Base-by-base conservation (phyloP, 2,113 vertebrate genomes). In the Speoplatyrhinus poulsoni region DNA sequence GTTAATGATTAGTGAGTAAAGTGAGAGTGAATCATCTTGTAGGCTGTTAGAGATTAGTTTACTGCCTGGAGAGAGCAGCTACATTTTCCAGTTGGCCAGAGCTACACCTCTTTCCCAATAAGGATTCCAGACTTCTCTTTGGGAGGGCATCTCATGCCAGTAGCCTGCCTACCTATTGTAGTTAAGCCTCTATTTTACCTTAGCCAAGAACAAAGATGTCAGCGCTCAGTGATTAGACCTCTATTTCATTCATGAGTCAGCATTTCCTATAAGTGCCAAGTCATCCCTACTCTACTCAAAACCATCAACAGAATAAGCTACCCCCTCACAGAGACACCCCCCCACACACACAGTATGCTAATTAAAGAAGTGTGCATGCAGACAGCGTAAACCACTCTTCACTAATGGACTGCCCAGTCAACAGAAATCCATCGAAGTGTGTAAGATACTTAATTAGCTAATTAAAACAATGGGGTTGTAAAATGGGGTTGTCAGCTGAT, bases 11-110 rank as follows among this genome's bases (percentile, higher is more conserved):
- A 79, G 73, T 72, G 63, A 82, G 62, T 63, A 49, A 0, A 3
- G 69, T 82, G 59, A 61, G 15, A 62, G 46, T 62, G 80, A 89
- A 77, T 80, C 74, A 87, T 66, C 61, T 54, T n/a, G 53, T 57
- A 74, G 71, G 82, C 77, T 83, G 86, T 88, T 86, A 87, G 75
- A 85, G 65, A 85, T 89, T 85, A 87, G 81, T 68, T 71, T 41
- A 50, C 67, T 72, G 76, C 65, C 72, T 77, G 74, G 61, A 79
- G 65, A 49, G 59, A 69, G 82, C 26, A 53, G 72, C 65, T 16
- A 69, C 17, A 47, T 77, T 71, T 62, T 79, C 56, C 41, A 49
- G 59, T 16, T 58, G 17, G 56, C 56, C 17, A 32, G 41, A 36
- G n/a, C 33, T 48, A 63, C 46, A 71, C 55, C 46, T 55, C 55